Evolutionary conservation across 2,888 invertebrate genomes (phyloP), one percentile per base, ranked within the genome.

Genomic region (Horisme vitalbata): DNA sequence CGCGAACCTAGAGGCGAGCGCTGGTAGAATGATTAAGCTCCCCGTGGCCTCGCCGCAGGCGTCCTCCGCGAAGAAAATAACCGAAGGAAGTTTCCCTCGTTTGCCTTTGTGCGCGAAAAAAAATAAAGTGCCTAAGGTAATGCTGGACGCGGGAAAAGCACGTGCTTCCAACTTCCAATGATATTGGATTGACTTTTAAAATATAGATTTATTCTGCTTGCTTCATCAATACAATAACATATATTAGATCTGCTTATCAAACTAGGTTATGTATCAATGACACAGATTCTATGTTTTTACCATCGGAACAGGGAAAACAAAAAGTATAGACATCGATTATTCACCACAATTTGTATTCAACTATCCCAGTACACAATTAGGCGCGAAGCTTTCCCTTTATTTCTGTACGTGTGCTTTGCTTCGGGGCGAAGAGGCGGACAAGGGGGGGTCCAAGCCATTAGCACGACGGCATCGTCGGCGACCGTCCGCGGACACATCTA

Each of bases 361-460:
- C 69, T 65, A 70, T 69, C 68, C 66, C 67, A 65, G 66, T 71
- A 71, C 72, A 69, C 73, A 79, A 79, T 79, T 81, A 80, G 75
- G 68, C 69, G 66, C 64, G 69, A 74, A 74, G 78, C 62, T 71
- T 70, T 75, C 73, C 75, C 79, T 75, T 76, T 80, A 79, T 75
- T 80, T 74, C 75, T 69, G 71, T 74, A 76, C 77, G 77, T 74
- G 79, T 76, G 79, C 79, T 75, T 73, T 74, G 70, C 73, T 70
- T 68, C 65, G 60, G 68, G 64, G 61, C 57, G 50, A 39, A 45
- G 37, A 44, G 58, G 54, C 50, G 65, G 61, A 70, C 55, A 55
- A 68, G 61, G 68, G 76, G 73, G 64, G 79, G 77, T 74, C 65
- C 71, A 68, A 70, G 78, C 86, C 83, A 86, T 87, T 87, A 88